Base-by-base conservation (phyloP, 2,113 vertebrate species). In the Archocentrus centrarchus region DNA sequence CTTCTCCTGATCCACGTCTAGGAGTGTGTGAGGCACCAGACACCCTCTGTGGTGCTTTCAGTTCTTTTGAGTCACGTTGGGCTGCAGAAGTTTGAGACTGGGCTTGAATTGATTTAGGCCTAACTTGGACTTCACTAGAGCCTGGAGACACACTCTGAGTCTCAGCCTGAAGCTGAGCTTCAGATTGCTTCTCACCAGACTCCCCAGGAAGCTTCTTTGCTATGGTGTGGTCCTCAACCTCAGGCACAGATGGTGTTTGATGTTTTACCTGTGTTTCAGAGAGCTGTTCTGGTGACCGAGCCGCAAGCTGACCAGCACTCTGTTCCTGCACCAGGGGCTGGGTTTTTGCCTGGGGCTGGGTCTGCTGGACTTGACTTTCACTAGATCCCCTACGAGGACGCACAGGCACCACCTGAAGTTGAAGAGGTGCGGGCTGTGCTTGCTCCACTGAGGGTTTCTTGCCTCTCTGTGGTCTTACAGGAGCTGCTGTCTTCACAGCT, bases 401-500 rank as follows among this genome's bases (percentile, higher is more conserved):
- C 5, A 88, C 80, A 58, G 89, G 86, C 58, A 75, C 84, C 70
- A 85, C 32, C 76, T 94, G 90, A 80, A 50, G 80, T 62, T 92
- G 91, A 80, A 68, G 17, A 73, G 70, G 37, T n/a, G 87, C 58
- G 1, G 87, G 77, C 53, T 90, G 88, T 27, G 27, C 62, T 63
- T 92, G 90, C 30, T 94, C 94, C 24, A 73, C 20, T 13, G 92
- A 90, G 39, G 82, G 57, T 41, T 86, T 92, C 8, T 89, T 62
- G 10, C 93, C 93, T 87, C 93, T 90, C 50, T 93, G 93, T 57
- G 93, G 94, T 87, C 94, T 91, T 11, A 94, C 86, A 75, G 94
- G 94, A 82, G 27, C 87, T 15, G 27, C 83, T 76, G 88, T 81
- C 83, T 87, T 90, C 13, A 75, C 76, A 32, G 44, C 79, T 70